phyloP scores from a whole-genome alignment of 2,797 vertebrate species.

The Pelochelys cantorii region DNA sequence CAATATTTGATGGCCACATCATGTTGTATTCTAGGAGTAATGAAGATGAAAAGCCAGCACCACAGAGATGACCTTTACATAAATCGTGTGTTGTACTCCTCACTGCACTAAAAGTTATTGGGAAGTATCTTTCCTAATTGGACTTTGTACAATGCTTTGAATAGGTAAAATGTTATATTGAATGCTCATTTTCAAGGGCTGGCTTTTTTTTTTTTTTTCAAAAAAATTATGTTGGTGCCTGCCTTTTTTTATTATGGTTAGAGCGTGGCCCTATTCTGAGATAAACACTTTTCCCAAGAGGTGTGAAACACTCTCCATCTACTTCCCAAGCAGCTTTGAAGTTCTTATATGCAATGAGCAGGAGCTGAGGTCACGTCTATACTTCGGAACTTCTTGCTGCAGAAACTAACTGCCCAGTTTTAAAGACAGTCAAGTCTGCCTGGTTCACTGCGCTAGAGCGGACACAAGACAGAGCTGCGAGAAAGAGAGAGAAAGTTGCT shows the following conservation, averaged over 20 bases:
- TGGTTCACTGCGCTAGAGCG: neutral
- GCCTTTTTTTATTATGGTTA: neutral
- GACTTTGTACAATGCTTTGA: neutral
- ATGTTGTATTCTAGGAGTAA: neutral
- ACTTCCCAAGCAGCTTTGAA: neutral
- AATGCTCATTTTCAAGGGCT: neutral
- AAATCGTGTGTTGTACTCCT: neutral
- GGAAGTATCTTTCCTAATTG: neutral
- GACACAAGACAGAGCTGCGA: neutral
- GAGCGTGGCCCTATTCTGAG: neutral
- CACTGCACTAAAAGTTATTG: neutral
- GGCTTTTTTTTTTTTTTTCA: neutral
- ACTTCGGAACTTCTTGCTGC: neutral
- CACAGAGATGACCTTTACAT: neutral
- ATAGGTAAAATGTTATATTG: neutral
- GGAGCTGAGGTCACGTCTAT: neutral
- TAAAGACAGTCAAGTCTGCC: neutral
- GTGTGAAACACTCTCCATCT: neutral
- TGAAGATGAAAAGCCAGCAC: neutral
- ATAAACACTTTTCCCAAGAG: neutral
- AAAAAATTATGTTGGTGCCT: neutral
- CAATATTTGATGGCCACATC: rapidly evolving
- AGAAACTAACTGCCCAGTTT: neutral
- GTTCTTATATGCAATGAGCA: neutral
- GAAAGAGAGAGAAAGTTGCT: neutral